Evolutionary conservation across 2,888 invertebrate species (phyloP).

Genomic region (Aethes cnicana): DNA sequence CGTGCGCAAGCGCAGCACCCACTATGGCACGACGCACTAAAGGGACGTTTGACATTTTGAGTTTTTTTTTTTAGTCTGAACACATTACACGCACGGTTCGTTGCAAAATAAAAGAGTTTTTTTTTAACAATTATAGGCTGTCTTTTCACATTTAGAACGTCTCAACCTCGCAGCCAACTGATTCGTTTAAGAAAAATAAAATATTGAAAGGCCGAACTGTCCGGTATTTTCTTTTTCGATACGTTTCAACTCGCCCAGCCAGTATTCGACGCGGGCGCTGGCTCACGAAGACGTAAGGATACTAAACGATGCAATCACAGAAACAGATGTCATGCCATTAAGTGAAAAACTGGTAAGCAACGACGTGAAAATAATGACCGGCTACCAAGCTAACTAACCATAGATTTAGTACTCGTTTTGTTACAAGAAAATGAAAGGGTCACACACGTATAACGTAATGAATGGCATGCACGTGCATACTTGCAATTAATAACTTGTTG

Average conservation of each 20-base stretch:
- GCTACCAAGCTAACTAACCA: neutral
- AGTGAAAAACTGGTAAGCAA: constrained; percentile 8
- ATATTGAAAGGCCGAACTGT: no score
- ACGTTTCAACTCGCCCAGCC: constrained; percentile 2
- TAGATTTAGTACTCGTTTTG: constrained; percentile 18
- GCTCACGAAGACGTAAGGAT: constrained; percentile 20
- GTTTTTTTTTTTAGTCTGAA: neutral
- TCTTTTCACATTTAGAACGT: no score
- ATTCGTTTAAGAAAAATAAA: no score
- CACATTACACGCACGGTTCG: neutral
- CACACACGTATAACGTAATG: neutral
- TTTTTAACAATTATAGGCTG: no score
- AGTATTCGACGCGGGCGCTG: constrained; percentile 21
- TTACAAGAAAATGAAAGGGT: constrained; percentile 15
- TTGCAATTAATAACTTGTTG: no score
- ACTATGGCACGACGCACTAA: constrained; percentile 71
- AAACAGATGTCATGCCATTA: constrained; percentile 16
- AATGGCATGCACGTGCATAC: neutral
- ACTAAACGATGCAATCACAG: constrained; percentile 29
- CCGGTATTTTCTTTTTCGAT: neutral
- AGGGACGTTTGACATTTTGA: constrained; percentile 64
- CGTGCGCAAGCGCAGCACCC: constrained; percentile 63
- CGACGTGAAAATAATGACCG: constrained; percentile 23
- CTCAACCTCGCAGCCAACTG: no score
- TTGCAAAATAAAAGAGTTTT: neutral